A percentile compares a stretch with the other conserved stretches of the same genome.
These are phyloP conservation scores for Araneus ventricosus DNA, from an alignment of 1,140 invertebrate species.

Conservation along the genomic window DNA sequence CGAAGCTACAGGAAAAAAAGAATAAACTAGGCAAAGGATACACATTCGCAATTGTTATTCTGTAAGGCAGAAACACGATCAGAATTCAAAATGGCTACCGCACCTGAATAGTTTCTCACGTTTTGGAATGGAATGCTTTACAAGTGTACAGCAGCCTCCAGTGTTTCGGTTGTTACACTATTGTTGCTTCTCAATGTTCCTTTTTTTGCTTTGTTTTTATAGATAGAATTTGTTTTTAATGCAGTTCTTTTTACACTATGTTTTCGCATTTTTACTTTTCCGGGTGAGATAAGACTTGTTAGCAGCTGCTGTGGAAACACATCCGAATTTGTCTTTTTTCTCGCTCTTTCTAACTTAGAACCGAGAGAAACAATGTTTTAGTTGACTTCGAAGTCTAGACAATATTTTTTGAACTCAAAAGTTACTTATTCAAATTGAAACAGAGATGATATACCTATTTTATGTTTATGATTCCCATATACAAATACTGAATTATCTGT, in stretches of 20 bases:
- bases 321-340: not conserved
- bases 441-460: not conserved
- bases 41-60: constrained; percentile 41
- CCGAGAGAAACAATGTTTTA: not conserved
- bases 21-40: not conserved
- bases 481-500: no score
- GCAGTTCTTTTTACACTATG: not conserved
- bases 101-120: constrained; percentile 55
- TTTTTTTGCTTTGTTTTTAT: not conserved
- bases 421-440: not conserved
- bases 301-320: not conserved
- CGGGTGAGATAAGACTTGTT: not conserved
- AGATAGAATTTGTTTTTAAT: constrained; percentile 20
- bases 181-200: not conserved
- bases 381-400: not conserved
- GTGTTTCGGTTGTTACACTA: not conserved
- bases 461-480: no score
- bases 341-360: not conserved
- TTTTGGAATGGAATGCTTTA: not conserved
- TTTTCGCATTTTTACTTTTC: not conserved
- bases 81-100: constrained; percentile 48
- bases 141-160: not conserved
- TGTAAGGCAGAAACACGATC: constrained; percentile 36
- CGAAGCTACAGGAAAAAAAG: not conserved
- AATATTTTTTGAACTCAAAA: not conserved